Evolutionary conservation across 1,140 invertebrate genomes (phyloP).

Genomic region (Pogonognathellus flavescens): DNA sequence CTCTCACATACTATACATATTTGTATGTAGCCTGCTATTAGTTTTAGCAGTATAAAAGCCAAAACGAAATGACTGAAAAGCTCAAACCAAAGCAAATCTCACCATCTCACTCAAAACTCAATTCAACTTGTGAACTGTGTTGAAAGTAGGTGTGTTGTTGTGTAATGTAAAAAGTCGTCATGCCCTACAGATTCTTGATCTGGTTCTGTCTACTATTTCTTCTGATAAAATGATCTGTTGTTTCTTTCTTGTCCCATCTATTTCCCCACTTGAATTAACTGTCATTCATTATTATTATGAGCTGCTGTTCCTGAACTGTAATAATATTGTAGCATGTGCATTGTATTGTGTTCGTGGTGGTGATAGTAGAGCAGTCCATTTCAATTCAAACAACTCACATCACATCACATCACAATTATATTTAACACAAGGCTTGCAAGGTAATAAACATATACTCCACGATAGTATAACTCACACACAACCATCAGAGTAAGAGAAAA

Average conservation of each 20-base stretch:
- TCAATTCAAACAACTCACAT: background rate
- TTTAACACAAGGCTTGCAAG: slow-evolving; percentile 20
- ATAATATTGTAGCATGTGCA: too few species aligned
- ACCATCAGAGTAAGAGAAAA: slow-evolving; percentile 7
- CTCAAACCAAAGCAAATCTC: slow-evolving; percentile 15
- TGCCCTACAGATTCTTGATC: slow-evolving; percentile 44
- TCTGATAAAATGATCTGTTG: too few species aligned
- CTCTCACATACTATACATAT: background rate
- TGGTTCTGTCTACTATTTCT: slow-evolving; percentile 4
- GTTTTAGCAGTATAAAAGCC: background rate
- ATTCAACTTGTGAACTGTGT: slow-evolving; percentile 7
- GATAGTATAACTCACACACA: background rate
- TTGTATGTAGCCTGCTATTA: too few species aligned
- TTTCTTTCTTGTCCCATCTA: slow-evolving; percentile 27
- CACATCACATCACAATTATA: slow-evolving; percentile 3
- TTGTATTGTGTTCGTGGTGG: too few species aligned
- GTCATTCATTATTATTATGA: slow-evolving; percentile 15
- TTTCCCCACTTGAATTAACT: slow-evolving; percentile 22
- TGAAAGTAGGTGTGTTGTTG: slow-evolving; percentile 37
- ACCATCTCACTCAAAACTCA: background rate
- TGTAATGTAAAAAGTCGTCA: slow-evolving; percentile 30
- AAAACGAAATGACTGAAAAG: background rate
- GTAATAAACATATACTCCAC: background rate
- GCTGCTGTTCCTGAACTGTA: too few species aligned
- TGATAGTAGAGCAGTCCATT: background rate